Conservation (phyloP, 2,888 invertebrate species). For the Apamea sordens region DNA sequence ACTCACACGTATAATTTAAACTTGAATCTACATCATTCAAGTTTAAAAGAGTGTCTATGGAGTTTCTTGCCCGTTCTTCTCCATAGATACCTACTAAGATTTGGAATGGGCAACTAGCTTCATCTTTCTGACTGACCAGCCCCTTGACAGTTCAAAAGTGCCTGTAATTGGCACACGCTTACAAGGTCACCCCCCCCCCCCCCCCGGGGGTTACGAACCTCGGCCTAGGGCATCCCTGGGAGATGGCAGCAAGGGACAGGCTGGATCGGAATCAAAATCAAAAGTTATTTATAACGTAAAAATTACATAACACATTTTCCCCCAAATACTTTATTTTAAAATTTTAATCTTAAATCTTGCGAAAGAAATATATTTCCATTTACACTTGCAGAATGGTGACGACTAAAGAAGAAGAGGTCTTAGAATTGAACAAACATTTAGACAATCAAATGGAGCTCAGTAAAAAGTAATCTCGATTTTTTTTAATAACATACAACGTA, state of each 20-base stretch:
- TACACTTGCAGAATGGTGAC: constrained; percentile 81
- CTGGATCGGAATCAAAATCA: no score
- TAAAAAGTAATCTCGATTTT: constrained; percentile 82
- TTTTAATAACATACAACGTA: not conserved
- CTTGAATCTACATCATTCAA: no score
- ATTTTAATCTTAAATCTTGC: not conserved
- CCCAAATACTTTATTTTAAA: no score
- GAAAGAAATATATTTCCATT: not conserved
- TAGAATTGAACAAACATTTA: constrained; percentile 89
- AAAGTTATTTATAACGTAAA: no score
- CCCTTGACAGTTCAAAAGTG: no score
- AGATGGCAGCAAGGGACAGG: no score
- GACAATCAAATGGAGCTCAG: constrained; percentile 91
- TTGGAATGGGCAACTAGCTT: not conserved
- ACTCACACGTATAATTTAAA: not conserved
- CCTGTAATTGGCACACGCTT: no score
- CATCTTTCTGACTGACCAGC: not conserved
- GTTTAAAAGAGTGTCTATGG: not conserved
- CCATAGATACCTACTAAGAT: no score
- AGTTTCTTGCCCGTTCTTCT: not conserved
- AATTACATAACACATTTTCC: no score
- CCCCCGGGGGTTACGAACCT: no score
- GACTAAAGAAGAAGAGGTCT: constrained; percentile 88
- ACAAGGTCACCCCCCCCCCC: no score
- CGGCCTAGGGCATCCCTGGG: no score